Evolutionary conservation across 35 echinoderm and acorn worm genomes (phyloP).

Genomic region (Ophiothrix spiculata): DNA sequence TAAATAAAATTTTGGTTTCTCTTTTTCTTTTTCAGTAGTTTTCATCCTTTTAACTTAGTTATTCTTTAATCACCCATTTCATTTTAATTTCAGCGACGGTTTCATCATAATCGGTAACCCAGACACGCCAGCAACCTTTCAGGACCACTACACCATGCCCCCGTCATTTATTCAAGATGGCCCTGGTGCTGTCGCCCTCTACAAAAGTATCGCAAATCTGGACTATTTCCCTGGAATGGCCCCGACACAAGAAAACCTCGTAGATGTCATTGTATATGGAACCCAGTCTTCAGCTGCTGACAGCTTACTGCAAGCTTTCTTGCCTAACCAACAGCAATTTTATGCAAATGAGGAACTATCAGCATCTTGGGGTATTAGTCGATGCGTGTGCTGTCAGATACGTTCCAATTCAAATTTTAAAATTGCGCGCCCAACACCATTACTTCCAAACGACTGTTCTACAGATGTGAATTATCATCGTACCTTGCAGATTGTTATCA

Average conservation of each 20-base stretch:
- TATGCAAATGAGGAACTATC: constrained; percentile 26
- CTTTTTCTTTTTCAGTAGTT: neutral
- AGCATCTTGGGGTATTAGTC: constrained; percentile 59
- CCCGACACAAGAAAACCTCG: constrained; percentile 42
- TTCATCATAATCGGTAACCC: constrained; percentile 26
- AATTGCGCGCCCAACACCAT: constrained; percentile 47
- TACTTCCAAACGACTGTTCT: constrained; percentile 54
- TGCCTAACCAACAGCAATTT: constrained; percentile 65
- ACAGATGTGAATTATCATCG: neutral
- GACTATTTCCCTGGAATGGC: constrained; percentile 34
- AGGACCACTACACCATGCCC: neutral
- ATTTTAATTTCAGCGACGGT: constrained; percentile 62
- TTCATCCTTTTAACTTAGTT: neutral
- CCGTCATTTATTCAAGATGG: constrained; percentile 34
- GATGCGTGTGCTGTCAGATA: constrained; percentile 55
- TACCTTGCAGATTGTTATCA: constrained; percentile 51
- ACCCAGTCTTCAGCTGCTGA: constrained; percentile 21
- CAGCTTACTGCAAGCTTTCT: constrained; percentile 21
- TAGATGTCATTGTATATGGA: constrained; percentile 76
- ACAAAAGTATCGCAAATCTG: constrained; percentile 45
- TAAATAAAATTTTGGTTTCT: neutral
- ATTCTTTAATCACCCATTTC: neutral
- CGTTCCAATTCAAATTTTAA: constrained; percentile 40
- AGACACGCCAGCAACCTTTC: constrained; percentile 10
- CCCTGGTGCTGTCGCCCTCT: constrained; percentile 68